Evolutionary conservation across 2,797 vertebrate genomes (phyloP).

Genomic region (Sorex maritimensis): DNA sequence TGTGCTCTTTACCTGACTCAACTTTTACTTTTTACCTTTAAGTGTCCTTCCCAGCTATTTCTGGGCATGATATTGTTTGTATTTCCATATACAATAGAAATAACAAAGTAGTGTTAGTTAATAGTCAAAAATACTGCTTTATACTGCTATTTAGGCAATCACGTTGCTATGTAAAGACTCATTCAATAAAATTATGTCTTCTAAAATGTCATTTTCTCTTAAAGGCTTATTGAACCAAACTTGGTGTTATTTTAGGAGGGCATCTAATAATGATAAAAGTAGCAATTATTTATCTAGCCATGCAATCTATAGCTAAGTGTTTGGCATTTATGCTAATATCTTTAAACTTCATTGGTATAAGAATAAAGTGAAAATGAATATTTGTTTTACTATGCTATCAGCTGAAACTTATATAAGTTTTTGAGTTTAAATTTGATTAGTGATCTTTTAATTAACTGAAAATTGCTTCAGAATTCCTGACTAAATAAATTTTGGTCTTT

Average conservation of each 20-base stretch:
- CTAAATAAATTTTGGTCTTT: slow-evolving; percentile 41
- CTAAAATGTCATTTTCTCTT: slow-evolving; percentile 57
- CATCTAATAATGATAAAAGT: slow-evolving; percentile 31
- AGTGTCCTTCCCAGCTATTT: not conserved
- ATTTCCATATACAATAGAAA: not conserved
- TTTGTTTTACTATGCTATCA: slow-evolving; percentile 42
- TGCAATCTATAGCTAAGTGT: slow-evolving; percentile 58
- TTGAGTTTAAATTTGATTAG: slow-evolving; percentile 70
- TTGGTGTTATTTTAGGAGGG: not conserved
- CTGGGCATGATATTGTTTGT: not conserved
- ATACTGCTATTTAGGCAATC: not conserved
- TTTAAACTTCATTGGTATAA: slow-evolving; percentile 58
- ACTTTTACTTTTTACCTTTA: not conserved
- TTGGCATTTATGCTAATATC: slow-evolving; percentile 58
- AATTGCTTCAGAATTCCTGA: slow-evolving; percentile 43
- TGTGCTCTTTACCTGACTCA: not conserved
- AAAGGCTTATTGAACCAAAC: slow-evolving; percentile 15
- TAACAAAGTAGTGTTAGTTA: slow-evolving; percentile 11
- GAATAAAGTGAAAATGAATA: slow-evolving; percentile 61
- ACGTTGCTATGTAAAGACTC: slow-evolving; percentile 3
- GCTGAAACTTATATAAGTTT: slow-evolving; percentile 54
- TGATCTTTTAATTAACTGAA: slow-evolving; percentile 50
- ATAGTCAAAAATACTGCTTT: not conserved
- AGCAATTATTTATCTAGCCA: slow-evolving; percentile 48
- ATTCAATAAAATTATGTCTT: slow-evolving; percentile 37